Conservation (phyloP, 1,140 invertebrate species). For the Aricia agestis region DNA sequence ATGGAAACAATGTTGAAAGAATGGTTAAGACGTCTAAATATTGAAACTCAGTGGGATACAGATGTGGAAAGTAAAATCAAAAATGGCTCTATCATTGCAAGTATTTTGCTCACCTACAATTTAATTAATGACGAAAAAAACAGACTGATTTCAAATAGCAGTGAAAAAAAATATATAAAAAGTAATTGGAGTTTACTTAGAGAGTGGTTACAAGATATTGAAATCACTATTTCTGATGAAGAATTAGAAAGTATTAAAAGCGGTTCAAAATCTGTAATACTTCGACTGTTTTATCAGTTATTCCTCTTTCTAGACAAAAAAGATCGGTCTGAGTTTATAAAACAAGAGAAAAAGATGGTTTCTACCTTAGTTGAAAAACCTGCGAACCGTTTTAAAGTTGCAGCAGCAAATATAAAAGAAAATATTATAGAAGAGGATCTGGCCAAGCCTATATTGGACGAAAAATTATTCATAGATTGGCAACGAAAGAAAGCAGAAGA, state of each 20-base stretch:
- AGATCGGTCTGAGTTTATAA: slow-evolving; percentile 75
- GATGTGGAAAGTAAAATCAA: slow-evolving; percentile 66
- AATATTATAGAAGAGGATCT: slow-evolving; percentile 54
- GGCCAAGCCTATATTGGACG: slow-evolving; percentile 63
- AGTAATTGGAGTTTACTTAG: slow-evolving; percentile 73
- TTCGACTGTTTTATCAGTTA: slow-evolving; percentile 78
- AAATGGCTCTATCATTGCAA: slow-evolving; percentile 56
- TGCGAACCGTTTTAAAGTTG: slow-evolving; percentile 55
- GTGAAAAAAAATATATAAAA: slow-evolving; percentile 61
- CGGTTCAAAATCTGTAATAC: slow-evolving; percentile 67
- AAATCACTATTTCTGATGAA: slow-evolving; percentile 66
- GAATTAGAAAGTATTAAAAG: slow-evolving; percentile 72
- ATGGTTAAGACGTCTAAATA: slow-evolving; percentile 59
- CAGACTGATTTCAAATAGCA: slow-evolving; percentile 54
- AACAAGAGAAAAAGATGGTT: slow-evolving; percentile 66
- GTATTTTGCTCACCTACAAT: slow-evolving; percentile 54
- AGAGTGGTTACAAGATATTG: slow-evolving; percentile 72
- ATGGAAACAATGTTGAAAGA: slow-evolving; percentile 70
- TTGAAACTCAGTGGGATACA: slow-evolving; percentile 54
- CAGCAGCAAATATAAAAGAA: slow-evolving; percentile 43
- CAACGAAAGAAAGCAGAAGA: slow-evolving; percentile 70
- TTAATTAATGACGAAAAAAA: slow-evolving; percentile 60
- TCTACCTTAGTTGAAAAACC: slow-evolving; percentile 57
- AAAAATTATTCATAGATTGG: slow-evolving; percentile 75
- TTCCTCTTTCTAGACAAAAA: slow-evolving; percentile 78